Evolutionary conservation across 1,140 invertebrate genomes (phyloP).

Genomic region (Bactericera cockerelli): DNA sequence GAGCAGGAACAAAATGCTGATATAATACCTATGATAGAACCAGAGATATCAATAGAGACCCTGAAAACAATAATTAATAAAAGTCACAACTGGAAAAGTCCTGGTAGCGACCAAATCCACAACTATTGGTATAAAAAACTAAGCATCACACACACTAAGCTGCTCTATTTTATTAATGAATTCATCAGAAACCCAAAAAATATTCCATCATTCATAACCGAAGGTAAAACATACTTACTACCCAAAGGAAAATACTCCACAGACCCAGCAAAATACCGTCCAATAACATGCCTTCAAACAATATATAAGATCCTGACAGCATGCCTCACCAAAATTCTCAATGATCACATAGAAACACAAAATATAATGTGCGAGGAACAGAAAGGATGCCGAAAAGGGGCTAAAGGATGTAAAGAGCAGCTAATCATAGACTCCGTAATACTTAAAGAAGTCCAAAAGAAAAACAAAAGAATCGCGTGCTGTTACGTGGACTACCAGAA

Average conservation of each 20-base stretch:
- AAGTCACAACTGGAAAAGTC: slow-evolving; percentile 6
- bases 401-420: slow-evolving; percentile 21
- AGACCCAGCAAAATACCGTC: slow-evolving; percentile 14
- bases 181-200: slow-evolving; percentile 7
- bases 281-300: slow-evolving; percentile 14
- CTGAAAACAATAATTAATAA: neutral
- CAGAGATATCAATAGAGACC: neutral
- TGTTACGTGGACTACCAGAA: slow-evolving; percentile 20
- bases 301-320: slow-evolving; percentile 15
- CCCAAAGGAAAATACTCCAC: slow-evolving; percentile 14
- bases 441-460: slow-evolving; percentile 9
- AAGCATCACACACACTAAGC: slow-evolving; percentile 8
- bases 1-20: neutral
- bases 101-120: slow-evolving; percentile 14
- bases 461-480: slow-evolving; percentile 2
- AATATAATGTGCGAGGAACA: slow-evolving; percentile 19
- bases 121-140: slow-evolving; percentile 21
- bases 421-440: slow-evolving; percentile 20
- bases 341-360: slow-evolving; percentile 16
- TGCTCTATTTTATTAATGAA: neutral
- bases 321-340: slow-evolving; percentile 16
- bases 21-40: neutral
- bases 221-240: slow-evolving; percentile 19
- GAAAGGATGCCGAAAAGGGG: slow-evolving; percentile 20
- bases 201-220: neutral